Conservation (phyloP, 2,797 vertebrate species). For the Schizothorax lantsangensis region DNA sequence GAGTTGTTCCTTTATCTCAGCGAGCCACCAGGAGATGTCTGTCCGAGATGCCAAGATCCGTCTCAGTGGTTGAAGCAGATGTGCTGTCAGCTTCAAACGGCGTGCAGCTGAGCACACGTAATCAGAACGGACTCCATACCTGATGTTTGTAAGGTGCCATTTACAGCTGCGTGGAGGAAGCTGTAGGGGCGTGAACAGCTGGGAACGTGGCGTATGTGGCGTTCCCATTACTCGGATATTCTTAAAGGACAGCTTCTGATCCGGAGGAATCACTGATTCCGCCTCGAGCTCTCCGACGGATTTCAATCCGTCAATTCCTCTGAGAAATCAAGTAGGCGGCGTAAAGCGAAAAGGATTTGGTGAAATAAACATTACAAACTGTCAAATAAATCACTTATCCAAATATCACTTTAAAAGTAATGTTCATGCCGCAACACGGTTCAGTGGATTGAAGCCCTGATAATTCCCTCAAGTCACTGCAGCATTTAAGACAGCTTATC, state of each 20-base stretch:
- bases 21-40: constrained; percentile 81
- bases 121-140: constrained; percentile 87
- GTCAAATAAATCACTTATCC: constrained; percentile 64
- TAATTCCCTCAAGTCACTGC: constrained; percentile 66
- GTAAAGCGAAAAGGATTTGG: constrained; percentile 56
- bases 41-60: constrained; percentile 88
- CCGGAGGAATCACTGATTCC: constrained; percentile 7
- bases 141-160: constrained; percentile 82
- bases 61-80: constrained; percentile 85
- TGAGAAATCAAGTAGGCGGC: constrained; percentile 55
- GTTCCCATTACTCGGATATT: background rate
- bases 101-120: constrained; percentile 83
- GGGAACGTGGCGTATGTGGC: constrained; percentile 21
- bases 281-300: constrained; percentile 41
- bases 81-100: constrained; percentile 87
- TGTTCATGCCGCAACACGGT: constrained; percentile 46
- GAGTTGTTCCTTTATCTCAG: constrained; percentile 72
- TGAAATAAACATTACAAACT: constrained; percentile 62
- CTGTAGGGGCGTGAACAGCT: constrained; percentile 70
- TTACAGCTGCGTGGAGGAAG: constrained; percentile 76
- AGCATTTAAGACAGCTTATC: constrained; percentile 66
- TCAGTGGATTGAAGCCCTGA: constrained; percentile 57
- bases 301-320: constrained; percentile 59
- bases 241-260: constrained; percentile 47
- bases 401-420: constrained; percentile 59